These are phyloP conservation scores for Sceloporus undulatus DNA, from an alignment of 2,113 vertebrate genomes.

Conservation along the genomic window DNA sequence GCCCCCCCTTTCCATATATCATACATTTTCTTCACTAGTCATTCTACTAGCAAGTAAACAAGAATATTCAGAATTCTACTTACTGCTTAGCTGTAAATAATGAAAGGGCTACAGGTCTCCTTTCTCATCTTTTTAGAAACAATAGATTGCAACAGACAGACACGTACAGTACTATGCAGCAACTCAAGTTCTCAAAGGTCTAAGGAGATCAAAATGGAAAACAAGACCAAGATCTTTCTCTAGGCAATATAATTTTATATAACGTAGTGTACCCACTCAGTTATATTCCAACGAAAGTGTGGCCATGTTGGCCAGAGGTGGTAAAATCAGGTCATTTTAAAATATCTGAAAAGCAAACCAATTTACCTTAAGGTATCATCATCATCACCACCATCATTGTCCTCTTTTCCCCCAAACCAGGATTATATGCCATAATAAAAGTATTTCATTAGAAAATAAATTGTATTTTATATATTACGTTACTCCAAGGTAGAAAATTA, in stretches of 20 bases:
- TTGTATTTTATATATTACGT: too few relatives aligned
- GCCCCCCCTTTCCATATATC: neutral
- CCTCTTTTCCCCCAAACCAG: too few relatives aligned
- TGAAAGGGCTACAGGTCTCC: neutral
- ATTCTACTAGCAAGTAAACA: slow-evolving; percentile 3
- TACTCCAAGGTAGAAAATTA: too few relatives aligned
- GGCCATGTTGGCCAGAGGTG: neutral
- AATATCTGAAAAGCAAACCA: too few relatives aligned
- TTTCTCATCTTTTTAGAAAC: neutral
- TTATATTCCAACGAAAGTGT: neutral
- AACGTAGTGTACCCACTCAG: neutral
- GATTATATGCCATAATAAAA: too few relatives aligned
- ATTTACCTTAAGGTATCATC: too few relatives aligned
- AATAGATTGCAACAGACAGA: neutral
- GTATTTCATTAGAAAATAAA: too few relatives aligned
- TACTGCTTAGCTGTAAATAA: neutral
- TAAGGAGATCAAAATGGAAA: neutral
- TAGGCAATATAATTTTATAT: too few relatives aligned
- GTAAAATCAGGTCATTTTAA: too few relatives aligned
- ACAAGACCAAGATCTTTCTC: neutral
- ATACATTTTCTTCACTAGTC: neutral
- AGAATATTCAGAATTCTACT: neutral
- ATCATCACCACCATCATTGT: too few relatives aligned
- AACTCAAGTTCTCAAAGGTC: neutral
- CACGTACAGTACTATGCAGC: neutral